Base-by-base conservation (phyloP, 1,140 invertebrate genomes). In the Drepana arcuata region DNA sequence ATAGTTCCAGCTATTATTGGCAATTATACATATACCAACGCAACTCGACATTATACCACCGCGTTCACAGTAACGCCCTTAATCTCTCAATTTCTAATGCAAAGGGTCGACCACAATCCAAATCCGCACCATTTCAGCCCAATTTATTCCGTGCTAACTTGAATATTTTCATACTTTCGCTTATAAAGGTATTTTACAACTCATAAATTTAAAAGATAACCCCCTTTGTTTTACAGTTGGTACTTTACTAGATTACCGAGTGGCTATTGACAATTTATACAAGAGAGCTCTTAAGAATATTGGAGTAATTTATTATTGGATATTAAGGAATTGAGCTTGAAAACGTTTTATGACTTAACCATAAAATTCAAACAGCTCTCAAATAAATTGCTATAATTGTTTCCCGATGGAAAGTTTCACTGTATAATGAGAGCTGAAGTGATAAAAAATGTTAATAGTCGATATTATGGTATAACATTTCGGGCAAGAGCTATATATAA, bases 141-240 rank as follows among this genome's bases (percentile, higher is more conserved):
- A 41, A 37, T 41, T 47, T 41, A 41, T 41, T 41, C 18, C 26
- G 24, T 38, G 23, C 21, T 25, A 38, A 41, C 28, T 41, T 33
- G 35, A 46, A 39, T 41, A 41, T 48, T 34, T 44, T 43, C 46
- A 42, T 41, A 41, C 36, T 47, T 33, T 36, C 33, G 27, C 34
- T 12, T 41, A 37, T 34, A 38, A 34, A 48, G 45, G 45, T 48
- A 46, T 48, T 48, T 45, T 45, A 49, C 42, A 40, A 34, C 25
- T 48, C 45, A 42, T 53, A 53, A 53, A 53, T 48, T 48, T 27
- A 21, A 23, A 34, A 37, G 37, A 53, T 47, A 47, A 40, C 37
- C 38, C 45, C n/a, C 33, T 29, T 48, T 48, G 29, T 36, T 38
- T 41, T 43, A n/a, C n/a, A n/a, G n/a, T 32, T 34, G 33, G 24